Evolutionary conservation across 2,888 invertebrate species (phyloP).

Genomic region (Mythimna albipuncta): DNA sequence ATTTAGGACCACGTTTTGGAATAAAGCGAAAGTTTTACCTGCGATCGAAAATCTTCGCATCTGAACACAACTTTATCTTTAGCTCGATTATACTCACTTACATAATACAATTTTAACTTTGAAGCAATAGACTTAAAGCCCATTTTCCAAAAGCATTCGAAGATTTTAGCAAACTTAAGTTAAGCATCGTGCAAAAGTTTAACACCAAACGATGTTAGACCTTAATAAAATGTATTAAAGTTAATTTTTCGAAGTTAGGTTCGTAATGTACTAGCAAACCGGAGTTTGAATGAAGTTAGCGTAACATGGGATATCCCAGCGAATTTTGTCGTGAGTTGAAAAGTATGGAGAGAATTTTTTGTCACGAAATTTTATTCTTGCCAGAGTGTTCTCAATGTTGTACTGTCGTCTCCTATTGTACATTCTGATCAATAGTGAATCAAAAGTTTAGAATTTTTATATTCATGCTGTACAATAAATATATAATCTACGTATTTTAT

Average conservation of each 20-base stretch:
- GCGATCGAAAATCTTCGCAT: constrained; percentile 30
- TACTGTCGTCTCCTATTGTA: too few species aligned
- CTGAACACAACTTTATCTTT: constrained; percentile 40
- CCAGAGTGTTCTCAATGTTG: too few species aligned
- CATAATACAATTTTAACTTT: constrained; percentile 60
- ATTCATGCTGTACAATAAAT: too few species aligned
- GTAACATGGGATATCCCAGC: constrained; percentile 88
- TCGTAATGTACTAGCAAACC: constrained; percentile 62
- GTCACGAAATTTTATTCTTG: too few species aligned
- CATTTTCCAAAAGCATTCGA: constrained; percentile 47
- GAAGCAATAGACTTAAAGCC: constrained; percentile 15
- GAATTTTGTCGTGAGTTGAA: constrained; percentile 68
- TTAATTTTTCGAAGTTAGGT: constrained; percentile 61
- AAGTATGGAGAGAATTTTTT: constrained; percentile 73
- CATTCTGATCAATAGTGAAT: too few species aligned
- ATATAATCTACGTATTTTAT: too few species aligned
- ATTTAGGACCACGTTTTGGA: too few species aligned
- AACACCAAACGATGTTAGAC: constrained; percentile 59
- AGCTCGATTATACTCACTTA: constrained; percentile 59
- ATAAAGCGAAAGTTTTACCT: not conserved
- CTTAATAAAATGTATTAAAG: constrained; percentile 56
- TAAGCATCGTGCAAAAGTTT: constrained; percentile 54
- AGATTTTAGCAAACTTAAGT: constrained; percentile 57
- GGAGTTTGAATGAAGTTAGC: constrained; percentile 84
- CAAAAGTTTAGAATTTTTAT: too few species aligned